Base-by-base conservation (phyloP, 2,113 vertebrate species). In the Panurus biarmicus region DNA sequence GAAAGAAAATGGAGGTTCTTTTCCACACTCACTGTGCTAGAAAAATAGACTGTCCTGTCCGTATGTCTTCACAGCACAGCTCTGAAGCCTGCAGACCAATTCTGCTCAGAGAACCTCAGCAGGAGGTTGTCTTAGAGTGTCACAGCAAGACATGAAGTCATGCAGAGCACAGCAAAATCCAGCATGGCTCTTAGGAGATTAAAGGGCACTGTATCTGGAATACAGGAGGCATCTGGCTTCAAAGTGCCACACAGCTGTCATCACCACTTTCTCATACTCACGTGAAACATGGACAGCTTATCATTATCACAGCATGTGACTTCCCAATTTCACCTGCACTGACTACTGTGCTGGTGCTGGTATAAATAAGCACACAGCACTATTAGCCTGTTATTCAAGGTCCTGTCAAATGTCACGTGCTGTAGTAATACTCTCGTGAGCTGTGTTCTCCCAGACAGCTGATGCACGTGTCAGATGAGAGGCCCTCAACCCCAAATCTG, bases 241-340 rank as follows among this genome's bases (percentile, higher is more conserved):
- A 54, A 54, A 88, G 64, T 80, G 67, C 79, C 87, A 88, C 67
- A 29, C 82, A 76, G 58, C 71, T 90, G 72, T 94, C 96, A 85
- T 82, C 96, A 93, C 85, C 29, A 9, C 72, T 82, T 80, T 82
- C 86, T 70, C 50, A 22, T 60, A 33, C 78, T 83, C 42, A 77
- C 36, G 67, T 72, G 75, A 66, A 87, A 88, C 79, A 54, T 1
- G 26, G 58, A 21, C 45, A 60, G 54, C 73, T 91, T 72, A 53
- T 95, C 89, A 29, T 89, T 85, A 79, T 40, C 75, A 18, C 4
- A 26, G 66, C 85, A 65, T 61, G 64, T 85, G 78, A 91, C 85
- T 90, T 88, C 79, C 67, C 88, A 80, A 2, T 90, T 73, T 91
- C 78, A 94, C 90, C 94, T 96, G 85, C 79, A 51, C 42, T 23